Base-by-base conservation (phyloP, 2,797 vertebrate species). In the Sebastes nivosus region DNA sequence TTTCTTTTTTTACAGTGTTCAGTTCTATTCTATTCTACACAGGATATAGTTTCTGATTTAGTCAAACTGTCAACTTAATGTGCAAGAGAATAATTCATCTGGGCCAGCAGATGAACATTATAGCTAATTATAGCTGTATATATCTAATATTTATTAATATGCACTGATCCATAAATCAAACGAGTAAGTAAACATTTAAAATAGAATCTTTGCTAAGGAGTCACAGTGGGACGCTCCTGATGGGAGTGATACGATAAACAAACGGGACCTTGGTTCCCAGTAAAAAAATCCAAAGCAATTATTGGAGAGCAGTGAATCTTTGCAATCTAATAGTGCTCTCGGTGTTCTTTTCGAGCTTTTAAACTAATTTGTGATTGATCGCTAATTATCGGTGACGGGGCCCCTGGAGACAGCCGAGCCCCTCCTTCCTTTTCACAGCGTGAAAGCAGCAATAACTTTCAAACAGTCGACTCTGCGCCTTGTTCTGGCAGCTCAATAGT, bases 351-450 rank as follows among this genome's bases (percentile, higher is more conserved):
- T 93, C 80, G 7, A 88, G 93, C 92, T 93, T 93, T 95, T 91
- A 93, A 93, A 95, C 88, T 90, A 94, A 95, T 95, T 92, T 61
- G 24, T 93, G 94, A 95, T 95, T 95, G 93, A 95, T 95, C 67
- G 88, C 93, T 94, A 93, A 95, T 95, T 95, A 94, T 94, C 82
- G 89, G 92, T 87, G 90, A 88, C 75, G 36, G 82, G 80, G 70
- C 74, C 93, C 86, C 88, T 58, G 29, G 91, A 93, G 93, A 89
- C 84, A 74, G 75, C 81, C 24, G 68, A 73, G 59, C 64, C 73
- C 42, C 79, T 74, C 83, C 87, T 72, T 57, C 64, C 86, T 87
- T 81, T 87, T 89, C 85, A 76, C 80, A 24, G 78, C 75, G 72
- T 90, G 81, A 90, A 87, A 88, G 88, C 87, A 80, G 85, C 92